Conservation (phyloP, 2,113 vertebrate species). For the Archilochus colubris region DNA sequence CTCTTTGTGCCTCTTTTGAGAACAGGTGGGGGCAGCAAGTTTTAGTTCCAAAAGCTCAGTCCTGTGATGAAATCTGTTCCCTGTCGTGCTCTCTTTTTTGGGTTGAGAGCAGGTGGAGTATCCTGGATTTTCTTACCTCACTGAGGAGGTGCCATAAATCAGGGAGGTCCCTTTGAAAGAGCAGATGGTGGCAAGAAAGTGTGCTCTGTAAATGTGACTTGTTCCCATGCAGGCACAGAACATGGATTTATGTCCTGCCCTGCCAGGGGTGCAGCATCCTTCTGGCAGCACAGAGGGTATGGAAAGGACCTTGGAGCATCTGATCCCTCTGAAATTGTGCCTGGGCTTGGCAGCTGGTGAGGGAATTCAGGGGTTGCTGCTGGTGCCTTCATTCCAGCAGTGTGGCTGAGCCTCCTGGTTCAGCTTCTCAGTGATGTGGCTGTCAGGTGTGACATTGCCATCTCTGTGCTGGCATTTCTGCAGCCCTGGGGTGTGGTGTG, state of each 20-base stretch:
- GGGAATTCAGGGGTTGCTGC: not conserved
- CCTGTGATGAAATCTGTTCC: not conserved
- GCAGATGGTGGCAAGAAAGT: not conserved
- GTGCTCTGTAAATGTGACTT: not conserved
- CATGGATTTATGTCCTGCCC: fast-evolving
- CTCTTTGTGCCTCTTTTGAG: not conserved
- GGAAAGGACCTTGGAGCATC: not conserved
- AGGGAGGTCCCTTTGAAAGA: not conserved
- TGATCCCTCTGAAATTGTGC: not conserved
- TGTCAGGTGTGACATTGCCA: not conserved
- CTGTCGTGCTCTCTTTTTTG: not conserved
- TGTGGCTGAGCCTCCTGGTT: fast-evolving
- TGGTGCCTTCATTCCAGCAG: not conserved
- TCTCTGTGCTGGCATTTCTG: fast-evolving
- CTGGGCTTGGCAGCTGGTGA: not conserved
- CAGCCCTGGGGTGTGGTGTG: fast-evolving
- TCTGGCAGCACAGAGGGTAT: fast-evolving
- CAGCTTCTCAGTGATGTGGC: not conserved
- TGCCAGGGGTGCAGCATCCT: not conserved
- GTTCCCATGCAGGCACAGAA: not conserved
- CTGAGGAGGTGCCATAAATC: not conserved
- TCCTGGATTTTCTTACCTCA: not conserved
- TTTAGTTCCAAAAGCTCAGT: not conserved
- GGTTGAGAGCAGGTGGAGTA: not conserved
- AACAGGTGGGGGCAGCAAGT: not conserved